Base-by-base conservation (phyloP, 1,140 invertebrate species). In the Lordiphosa stackelbergi region DNA sequence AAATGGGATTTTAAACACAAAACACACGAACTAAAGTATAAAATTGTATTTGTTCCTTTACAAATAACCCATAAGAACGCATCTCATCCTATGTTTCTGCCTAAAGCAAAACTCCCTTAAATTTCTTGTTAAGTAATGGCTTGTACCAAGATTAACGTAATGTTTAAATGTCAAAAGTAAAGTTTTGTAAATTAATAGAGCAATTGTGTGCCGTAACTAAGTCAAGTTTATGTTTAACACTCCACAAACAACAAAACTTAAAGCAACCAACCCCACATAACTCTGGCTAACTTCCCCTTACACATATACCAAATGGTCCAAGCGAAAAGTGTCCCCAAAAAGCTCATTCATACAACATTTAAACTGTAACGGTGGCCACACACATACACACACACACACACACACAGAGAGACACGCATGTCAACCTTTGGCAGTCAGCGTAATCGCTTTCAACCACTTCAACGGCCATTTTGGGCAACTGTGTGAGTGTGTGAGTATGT, bases 401-500 rank as follows among this genome's bases (percentile, higher is more conserved):
- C 53, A 55, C 28, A 35, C 28, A 2, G 1, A 16, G 1, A n/a
- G 16, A 37, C 28, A 42, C 42, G 65, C 57, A 55, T 41, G 53
- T 73, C 74, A 81, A 79, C 77, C 68, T 83, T 81, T 81, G 72
- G 75, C 69, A 81, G 78, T 83, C 71, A 81, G 66, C 66, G 77
- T 81, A 83, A 81, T 81, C 75, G 75, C 75, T 81, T 81, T 81
- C 77, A 81, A 81, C 75, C 75, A 81, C 75, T 81, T 81, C 77
- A 81, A 83, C 75, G 72, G 71, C 75, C 75, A 81, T 81, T 81
- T 81, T 81, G 66, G 60, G 66, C 74, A 60, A 59, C 41, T 48
- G 51, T 64, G 36, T 13, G 40, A 22, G 3, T 40, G 37, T 38
- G 43, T 46, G 43, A 36, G 42, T 35, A 35, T 48, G 42, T 54